phyloP scores from a whole-genome alignment of 1,140 invertebrate genomes.

The Sycophaga agraensis region DNA sequence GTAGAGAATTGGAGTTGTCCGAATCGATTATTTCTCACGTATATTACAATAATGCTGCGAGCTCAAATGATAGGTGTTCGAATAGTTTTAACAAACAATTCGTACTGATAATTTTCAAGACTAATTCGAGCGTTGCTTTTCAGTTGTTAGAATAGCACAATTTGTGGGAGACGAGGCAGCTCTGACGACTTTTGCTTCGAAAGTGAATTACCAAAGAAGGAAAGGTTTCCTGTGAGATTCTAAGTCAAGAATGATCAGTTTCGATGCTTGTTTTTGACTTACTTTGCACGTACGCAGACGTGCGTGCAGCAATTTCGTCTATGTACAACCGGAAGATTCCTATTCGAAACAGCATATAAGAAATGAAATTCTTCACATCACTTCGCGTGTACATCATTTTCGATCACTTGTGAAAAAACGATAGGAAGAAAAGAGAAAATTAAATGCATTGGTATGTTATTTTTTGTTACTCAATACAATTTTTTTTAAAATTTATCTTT shows the following conservation, averaged over 20 bases:
- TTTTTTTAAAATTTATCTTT: too few species aligned
- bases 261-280: too few species aligned
- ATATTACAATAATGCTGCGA: not conserved
- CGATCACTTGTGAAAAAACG: not conserved
- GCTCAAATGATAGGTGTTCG: not conserved
- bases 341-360: slow-evolving; percentile 14
- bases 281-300: too few species aligned
- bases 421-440: too few species aligned
- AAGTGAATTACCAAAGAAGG: slow-evolving; percentile 26
- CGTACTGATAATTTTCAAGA: not conserved
- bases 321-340: slow-evolving; percentile 25
- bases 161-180: not conserved
- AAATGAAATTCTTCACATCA: not conserved
- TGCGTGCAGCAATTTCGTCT: not conserved
- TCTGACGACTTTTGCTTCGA: slow-evolving; percentile 8
- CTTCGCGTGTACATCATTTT: not conserved
- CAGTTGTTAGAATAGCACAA: not conserved
- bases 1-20: not conserved
- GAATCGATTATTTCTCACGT: not conserved
- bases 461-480: too few species aligned
- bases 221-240: slow-evolving; percentile 24
- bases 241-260: slow-evolving; percentile 29
- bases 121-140: not conserved
- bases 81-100: not conserved
- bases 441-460: too few species aligned